Evolutionary conservation across 2,888 invertebrate genomes (phyloP).

Genomic region (Helleia helle): DNA sequence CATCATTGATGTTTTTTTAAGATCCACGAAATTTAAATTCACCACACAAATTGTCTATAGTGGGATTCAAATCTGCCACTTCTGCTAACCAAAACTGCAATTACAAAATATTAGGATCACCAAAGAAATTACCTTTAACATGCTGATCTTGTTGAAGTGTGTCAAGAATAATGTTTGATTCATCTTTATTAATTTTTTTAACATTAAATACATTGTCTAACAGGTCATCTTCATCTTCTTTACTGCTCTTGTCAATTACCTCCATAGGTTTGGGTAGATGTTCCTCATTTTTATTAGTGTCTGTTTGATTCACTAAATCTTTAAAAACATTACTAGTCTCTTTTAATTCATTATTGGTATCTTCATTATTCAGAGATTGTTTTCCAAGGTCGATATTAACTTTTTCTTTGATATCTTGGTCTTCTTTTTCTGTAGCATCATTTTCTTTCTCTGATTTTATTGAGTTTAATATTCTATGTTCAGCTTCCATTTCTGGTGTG

Average conservation of each 20-base stretch:
- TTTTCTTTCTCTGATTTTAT: conserved; percentile 14
- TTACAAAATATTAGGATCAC: conserved; percentile 1
- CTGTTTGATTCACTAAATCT: neutral
- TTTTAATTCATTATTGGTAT: neutral
- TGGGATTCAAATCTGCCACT: no score
- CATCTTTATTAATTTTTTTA: neutral
- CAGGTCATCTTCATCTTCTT: neutral
- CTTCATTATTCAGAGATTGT: neutral
- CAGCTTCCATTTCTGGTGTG: conserved; percentile 43
- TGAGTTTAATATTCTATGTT: conserved; percentile 37
- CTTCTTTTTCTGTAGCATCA: neutral
- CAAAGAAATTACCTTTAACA: conserved; percentile 12
- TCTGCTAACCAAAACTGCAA: no score
- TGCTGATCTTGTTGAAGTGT: conserved; percentile 6
- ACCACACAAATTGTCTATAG: no score
- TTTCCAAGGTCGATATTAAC: neutral
- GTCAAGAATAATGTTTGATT: neutral
- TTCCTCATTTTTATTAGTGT: neutral
- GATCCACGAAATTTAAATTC: no score
- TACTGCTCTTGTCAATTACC: neutral
- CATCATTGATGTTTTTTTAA: no score
- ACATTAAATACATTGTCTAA: neutral
- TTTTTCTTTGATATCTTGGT: neutral
- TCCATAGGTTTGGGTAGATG: neutral
- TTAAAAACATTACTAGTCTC: neutral